A percentile compares a stretch with the other conserved stretches of the same genome.
phyloP scores from a whole-genome alignment of 2,888 invertebrate genomes.

The Penaeus monodon region DNA sequence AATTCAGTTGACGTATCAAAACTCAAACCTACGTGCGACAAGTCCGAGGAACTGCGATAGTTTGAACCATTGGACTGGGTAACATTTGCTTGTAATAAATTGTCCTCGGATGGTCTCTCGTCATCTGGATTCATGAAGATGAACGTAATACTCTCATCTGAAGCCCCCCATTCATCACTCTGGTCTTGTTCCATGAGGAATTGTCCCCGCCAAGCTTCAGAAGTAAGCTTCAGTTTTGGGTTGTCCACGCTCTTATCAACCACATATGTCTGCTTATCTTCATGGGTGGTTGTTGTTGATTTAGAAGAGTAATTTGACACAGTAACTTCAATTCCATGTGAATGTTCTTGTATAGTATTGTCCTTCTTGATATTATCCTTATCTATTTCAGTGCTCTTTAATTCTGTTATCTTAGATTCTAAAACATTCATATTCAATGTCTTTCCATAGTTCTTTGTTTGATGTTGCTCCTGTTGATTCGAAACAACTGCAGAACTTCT shows the following conservation, averaged over 20 bases:
- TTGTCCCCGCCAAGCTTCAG: conserved; percentile 41
- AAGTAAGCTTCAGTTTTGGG: background rate
- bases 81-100: background rate
- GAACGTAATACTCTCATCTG: conserved; percentile 56
- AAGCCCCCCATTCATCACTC: conserved; percentile 49
- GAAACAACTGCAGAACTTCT: no score
- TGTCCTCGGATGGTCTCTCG: background rate
- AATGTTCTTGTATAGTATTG: background rate
- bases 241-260: background rate
- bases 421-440: no score
- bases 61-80: background rate
- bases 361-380: no score
- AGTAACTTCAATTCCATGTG: background rate
- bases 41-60: conserved; percentile 51
- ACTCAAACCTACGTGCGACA: conserved; percentile 43
- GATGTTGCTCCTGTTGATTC: no score
- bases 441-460: no score
- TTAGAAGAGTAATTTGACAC: background rate
- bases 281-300: background rate
- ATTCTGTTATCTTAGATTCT: no score
- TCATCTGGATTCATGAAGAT: conserved; percentile 51
- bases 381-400: no score
- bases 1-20: background rate
- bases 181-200: conserved; percentile 42
- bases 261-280: background rate